These are phyloP conservation scores for Ferrisia virgata DNA, from an alignment of 2,888 invertebrate genomes.

Conservation along the genomic window DNA sequence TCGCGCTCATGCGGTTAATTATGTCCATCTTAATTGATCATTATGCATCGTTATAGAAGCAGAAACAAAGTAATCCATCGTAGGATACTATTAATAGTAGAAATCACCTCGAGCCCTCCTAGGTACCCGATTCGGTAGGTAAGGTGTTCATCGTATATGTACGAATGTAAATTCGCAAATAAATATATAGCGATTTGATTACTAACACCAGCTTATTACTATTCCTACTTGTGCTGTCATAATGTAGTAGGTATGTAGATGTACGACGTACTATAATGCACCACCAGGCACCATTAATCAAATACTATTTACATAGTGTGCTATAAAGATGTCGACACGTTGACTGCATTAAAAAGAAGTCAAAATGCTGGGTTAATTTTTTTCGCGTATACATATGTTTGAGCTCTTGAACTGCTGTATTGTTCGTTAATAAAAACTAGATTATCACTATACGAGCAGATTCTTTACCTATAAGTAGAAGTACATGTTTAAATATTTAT, in stretches of 20 bases:
- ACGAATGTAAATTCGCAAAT: background rate
- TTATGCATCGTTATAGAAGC: background rate
- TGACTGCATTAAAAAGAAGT: background rate
- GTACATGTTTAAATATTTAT: background rate
- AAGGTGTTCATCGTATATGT: background rate
- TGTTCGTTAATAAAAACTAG: conserved; percentile 15
- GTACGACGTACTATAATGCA: too few species aligned
- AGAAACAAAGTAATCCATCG: conserved; percentile 10
- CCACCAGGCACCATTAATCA: background rate
- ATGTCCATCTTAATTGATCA: conserved; percentile 17
- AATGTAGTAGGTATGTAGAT: too few species aligned
- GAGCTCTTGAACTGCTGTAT: background rate
- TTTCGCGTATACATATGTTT: background rate
- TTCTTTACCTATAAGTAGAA: too few species aligned
- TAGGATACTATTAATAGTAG: background rate
- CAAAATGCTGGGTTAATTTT: background rate
- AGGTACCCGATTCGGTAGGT: too few species aligned
- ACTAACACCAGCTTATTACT: background rate
- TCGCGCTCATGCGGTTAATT: background rate
- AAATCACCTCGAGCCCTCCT: background rate
- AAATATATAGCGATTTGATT: background rate
- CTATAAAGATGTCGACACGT: background rate
- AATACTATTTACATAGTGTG: too few species aligned
- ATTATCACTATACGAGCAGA: too few species aligned
- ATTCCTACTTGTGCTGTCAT: background rate